These are phyloP conservation scores for Orestias chungarensis DNA, from an alignment of 2,797 vertebrate genomes.

Conservation along the genomic window DNA sequence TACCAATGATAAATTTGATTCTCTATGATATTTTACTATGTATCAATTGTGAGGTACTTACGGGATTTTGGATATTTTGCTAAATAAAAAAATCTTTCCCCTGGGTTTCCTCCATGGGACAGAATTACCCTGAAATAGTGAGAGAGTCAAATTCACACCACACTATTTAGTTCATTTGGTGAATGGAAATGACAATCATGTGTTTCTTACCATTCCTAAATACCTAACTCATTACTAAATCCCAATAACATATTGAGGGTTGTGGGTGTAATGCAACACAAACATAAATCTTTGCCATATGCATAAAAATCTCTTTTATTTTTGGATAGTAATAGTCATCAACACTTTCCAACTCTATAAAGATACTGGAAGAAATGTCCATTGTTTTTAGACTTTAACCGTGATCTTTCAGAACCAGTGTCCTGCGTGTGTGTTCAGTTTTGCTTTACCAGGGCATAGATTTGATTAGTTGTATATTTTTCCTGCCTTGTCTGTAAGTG, in stretches of 20 bases:
- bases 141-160: background rate
- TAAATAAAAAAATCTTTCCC: too few relatives aligned
- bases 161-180: background rate
- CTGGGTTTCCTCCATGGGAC: too few relatives aligned
- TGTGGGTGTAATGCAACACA: too few relatives aligned
- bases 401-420: slow-evolving; percentile 13
- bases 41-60: too few relatives aligned
- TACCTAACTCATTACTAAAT: too few relatives aligned
- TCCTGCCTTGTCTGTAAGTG: slow-evolving; percentile 60
- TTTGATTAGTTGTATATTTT: slow-evolving; percentile 77
- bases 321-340: background rate
- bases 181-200: background rate
- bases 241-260: too few relatives aligned
- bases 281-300: background rate
- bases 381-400: background rate
- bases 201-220: background rate
- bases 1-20: too few relatives aligned
- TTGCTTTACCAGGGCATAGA: slow-evolving; percentile 33
- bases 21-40: too few relatives aligned
- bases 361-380: background rate
- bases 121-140: too few relatives aligned
- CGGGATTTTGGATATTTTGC: too few relatives aligned
- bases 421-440: slow-evolving; percentile 28
- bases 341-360: background rate
- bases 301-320: background rate